A percentile compares a stretch with the other conserved stretches of the same genome.
Evolutionary conservation across 2,888 invertebrate genomes (phyloP).

Genomic region (Chrysolina oricalcia): DNA sequence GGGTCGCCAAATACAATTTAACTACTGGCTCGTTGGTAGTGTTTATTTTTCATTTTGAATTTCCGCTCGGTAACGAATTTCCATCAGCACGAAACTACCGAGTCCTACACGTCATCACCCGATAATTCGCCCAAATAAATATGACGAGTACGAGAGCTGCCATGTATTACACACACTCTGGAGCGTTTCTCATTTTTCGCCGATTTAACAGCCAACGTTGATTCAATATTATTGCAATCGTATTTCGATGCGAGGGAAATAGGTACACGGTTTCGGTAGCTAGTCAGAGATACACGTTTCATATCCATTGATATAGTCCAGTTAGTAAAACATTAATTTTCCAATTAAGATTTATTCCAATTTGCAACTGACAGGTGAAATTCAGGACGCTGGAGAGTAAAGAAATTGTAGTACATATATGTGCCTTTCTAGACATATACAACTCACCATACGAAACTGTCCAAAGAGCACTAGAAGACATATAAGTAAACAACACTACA

Average conservation of each 20-base stretch:
- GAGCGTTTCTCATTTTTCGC: constrained; percentile 20
- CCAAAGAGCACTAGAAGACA: too few relatives aligned
- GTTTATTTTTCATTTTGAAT: background rate
- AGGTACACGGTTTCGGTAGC: background rate
- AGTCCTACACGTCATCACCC: background rate
- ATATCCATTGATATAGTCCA: background rate
- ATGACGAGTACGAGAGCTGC: background rate
- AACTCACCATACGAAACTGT: too few relatives aligned
- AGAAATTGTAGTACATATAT: too few relatives aligned
- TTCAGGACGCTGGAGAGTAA: too few relatives aligned
- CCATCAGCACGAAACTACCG: background rate
- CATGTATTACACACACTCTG: constrained; percentile 3
- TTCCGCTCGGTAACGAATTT: constrained; percentile 11
- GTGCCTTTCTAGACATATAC: too few relatives aligned
- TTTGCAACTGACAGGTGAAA: too few relatives aligned
- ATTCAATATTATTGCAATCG: background rate
- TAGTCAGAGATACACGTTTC: background rate
- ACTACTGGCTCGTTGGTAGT: background rate
- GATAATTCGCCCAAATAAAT: constrained; percentile 6
- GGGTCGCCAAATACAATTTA: background rate
- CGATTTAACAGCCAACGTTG: constrained; percentile 9
- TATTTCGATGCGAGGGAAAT: constrained; percentile 1
- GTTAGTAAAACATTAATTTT: too few relatives aligned
- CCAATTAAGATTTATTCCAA: too few relatives aligned
- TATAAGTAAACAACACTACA: too few relatives aligned